phyloP scores from a whole-genome alignment of 2,113 vertebrate genomes.

The Syrrhaptes paradoxus region DNA sequence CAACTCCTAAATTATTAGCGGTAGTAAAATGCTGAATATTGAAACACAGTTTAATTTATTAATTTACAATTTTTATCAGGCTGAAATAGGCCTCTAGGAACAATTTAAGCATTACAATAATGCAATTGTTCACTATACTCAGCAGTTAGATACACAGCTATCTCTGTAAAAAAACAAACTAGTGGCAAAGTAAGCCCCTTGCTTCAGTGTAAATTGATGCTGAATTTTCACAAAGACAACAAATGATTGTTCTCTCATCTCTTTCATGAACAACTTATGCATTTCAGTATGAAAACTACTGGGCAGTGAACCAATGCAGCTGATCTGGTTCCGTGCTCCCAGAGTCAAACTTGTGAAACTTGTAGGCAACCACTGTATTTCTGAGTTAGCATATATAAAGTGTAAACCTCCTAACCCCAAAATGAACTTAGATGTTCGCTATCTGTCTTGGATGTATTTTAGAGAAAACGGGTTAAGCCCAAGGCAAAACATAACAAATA shows the following conservation, averaged over 20 bases:
- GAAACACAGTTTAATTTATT: slow-evolving; percentile 53
- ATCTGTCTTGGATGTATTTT: slow-evolving; percentile 2
- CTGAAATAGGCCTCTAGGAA: slow-evolving; percentile 56
- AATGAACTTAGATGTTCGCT: slow-evolving; percentile 6
- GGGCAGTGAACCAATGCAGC: neutral
- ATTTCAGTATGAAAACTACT: slow-evolving; percentile 5
- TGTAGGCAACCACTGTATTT: neutral
- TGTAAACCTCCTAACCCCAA: neutral
- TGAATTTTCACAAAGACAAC: slow-evolving; percentile 9
- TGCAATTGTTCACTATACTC: neutral
- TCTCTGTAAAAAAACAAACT: neutral
- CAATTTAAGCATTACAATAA: slow-evolving; percentile 37
- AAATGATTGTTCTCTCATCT: neutral
- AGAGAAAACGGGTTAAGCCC: slow-evolving; percentile 19
- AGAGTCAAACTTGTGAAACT: neutral
- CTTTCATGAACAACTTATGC: neutral
- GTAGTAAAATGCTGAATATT: slow-evolving; percentile 53
- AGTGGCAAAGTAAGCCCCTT: neutral
- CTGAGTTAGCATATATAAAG: neutral
- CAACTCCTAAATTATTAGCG: slow-evolving; percentile 37
- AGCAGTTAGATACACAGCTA: slow-evolving; percentile 3
- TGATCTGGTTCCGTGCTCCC: neutral
- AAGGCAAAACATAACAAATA: neutral
- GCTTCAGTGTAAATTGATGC: neutral
- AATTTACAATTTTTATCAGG: slow-evolving; percentile 51